Evolutionary conservation across 2,888 invertebrate species (phyloP).

Genomic region (Noctua fimbriata): DNA sequence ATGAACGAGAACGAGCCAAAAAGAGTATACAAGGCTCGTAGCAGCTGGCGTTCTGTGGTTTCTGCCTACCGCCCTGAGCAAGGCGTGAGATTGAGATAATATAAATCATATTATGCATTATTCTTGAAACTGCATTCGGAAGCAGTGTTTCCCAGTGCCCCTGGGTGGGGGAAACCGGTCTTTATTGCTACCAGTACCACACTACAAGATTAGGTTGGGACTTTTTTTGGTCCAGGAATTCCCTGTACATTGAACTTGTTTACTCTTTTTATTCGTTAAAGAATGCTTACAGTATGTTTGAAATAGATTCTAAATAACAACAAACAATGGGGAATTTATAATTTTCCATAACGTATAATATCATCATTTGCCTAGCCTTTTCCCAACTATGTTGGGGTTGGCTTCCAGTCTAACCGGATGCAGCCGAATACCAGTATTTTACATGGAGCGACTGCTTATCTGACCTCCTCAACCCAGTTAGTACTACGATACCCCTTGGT

Average conservation of each 20-base stretch:
- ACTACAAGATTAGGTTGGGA: constrained; percentile 16
- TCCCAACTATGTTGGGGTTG: no score
- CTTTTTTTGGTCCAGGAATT: constrained; percentile 23
- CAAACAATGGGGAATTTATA: neutral
- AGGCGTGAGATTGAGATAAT: constrained; percentile 5
- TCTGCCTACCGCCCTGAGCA: no score
- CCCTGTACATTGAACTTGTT: constrained; percentile 22
- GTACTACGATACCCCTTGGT: no score
- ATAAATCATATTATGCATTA: neutral
- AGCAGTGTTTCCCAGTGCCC: constrained; percentile 14
- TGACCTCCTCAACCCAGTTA: no score
- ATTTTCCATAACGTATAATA: neutral
- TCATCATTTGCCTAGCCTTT: no score
- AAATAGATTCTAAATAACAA: neutral
- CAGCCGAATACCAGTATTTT: no score
- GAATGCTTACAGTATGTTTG: neutral
- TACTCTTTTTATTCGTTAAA: neutral
- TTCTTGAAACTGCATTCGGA: constrained; percentile 14
- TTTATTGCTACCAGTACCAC: constrained; percentile 7
- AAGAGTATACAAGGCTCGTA: no score
- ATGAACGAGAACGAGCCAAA: no score
- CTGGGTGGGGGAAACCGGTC: neutral
- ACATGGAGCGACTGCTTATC: no score
- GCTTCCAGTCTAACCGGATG: no score
- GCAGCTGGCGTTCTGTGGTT: no score